Percentiles rank a stretch among this genome's conserved stretches.
phyloP scores from a whole-genome alignment of 2,888 invertebrate species.

The Deroplatys truncata region DNA sequence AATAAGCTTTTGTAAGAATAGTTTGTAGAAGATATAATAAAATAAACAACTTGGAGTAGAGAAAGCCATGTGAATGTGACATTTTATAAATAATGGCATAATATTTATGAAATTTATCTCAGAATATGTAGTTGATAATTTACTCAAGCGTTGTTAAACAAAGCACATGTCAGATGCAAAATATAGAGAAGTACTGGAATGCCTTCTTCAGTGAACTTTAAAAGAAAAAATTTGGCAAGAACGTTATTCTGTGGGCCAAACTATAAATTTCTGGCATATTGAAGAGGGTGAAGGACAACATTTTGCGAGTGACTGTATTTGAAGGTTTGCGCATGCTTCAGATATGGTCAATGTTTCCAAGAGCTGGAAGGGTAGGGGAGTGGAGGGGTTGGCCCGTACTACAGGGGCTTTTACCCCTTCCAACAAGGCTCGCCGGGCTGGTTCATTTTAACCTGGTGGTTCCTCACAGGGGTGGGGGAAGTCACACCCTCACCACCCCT shows the following conservation, averaged over 20 bases:
- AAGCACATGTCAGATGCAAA: too few species aligned
- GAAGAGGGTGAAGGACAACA: neutral
- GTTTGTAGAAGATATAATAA: too few species aligned
- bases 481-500: constrained; percentile 24
- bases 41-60: too few species aligned
- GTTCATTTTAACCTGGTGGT: constrained; percentile 10
- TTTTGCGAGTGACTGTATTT: neutral
- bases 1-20: too few species aligned
- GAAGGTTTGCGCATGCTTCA: constrained; percentile 14
- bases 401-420: neutral
- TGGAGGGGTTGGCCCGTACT: neutral
- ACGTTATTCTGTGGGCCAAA: neutral
- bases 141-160: too few species aligned
- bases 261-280: neutral
- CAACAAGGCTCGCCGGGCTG: neutral
- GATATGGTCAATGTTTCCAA: constrained; percentile 28
- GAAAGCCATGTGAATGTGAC: too few species aligned
- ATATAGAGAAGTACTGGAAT: too few species aligned
- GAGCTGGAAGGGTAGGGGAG: neutral
- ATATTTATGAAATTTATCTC: too few species aligned
- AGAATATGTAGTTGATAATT: too few species aligned
- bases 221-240: neutral
- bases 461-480: neutral
- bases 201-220: neutral
- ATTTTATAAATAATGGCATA: too few species aligned